These are phyloP conservation scores for Ophion obscuratus DNA, from an alignment of 2,888 invertebrate species.

Conservation along the genomic window DNA sequence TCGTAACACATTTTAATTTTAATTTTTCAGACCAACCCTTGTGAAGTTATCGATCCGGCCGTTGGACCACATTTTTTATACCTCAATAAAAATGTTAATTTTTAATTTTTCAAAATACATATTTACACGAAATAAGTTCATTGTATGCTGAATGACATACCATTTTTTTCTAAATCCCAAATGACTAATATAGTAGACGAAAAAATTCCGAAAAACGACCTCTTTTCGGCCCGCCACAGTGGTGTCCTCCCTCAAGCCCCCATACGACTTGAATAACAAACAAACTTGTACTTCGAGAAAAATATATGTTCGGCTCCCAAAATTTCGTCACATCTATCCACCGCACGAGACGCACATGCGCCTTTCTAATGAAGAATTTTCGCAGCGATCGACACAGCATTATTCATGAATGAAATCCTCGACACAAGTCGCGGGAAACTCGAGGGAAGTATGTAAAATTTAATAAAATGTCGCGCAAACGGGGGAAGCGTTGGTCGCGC, in stretches of 20 bases:
- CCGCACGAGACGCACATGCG: not conserved
- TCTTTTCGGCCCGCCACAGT: no score
- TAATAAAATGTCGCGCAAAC: not conserved
- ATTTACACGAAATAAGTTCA: no score
- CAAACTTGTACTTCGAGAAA: not conserved
- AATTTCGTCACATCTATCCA: not conserved
- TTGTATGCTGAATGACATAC: no score
- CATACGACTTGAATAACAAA: not conserved
- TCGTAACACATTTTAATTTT: no score
- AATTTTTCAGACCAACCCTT: no score
- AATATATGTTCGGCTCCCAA: not conserved
- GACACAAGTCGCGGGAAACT: not conserved
- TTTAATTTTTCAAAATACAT: no score
- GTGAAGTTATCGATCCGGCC: no score
- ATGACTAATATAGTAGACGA: no score
- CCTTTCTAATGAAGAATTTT: not conserved
- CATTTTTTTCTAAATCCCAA: no score
- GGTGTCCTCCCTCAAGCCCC: not conserved
- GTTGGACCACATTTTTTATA: no score
- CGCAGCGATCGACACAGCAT: not conserved
- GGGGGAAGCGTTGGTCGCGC: not conserved
- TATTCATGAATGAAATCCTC: not conserved
- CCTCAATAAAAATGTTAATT: no score
- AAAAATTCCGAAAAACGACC: no score
- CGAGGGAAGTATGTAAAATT: not conserved